Evolutionary conservation across 2,113 vertebrate species (phyloP).

Genomic region (Gnathonemus longibarbis): DNA sequence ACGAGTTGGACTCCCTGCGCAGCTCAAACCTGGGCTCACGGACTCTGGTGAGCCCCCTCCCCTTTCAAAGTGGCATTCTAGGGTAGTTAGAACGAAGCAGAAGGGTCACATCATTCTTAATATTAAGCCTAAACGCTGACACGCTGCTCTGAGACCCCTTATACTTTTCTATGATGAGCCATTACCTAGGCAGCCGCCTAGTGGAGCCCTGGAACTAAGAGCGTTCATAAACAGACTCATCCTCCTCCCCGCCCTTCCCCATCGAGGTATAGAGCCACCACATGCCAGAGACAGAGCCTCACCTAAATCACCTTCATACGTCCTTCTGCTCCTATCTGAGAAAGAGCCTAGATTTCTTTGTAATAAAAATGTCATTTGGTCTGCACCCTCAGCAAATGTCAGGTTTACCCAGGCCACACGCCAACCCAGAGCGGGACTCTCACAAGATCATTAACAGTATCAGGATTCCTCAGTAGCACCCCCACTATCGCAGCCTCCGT

Average conservation of each 20-base stretch:
- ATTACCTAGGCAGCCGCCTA: neutral
- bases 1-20: slow-evolving; percentile 83
- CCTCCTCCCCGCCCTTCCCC: too few relatives aligned
- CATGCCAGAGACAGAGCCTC: neutral
- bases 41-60: slow-evolving; percentile 67
- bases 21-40: slow-evolving; percentile 81
- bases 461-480: neutral
- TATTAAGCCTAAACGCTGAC: neutral
- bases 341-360: neutral
- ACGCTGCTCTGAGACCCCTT: neutral
- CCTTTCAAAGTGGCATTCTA: neutral
- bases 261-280: too few relatives aligned
- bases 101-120: neutral
- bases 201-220: neutral
- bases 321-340: neutral
- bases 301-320: neutral
- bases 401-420: neutral
- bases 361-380: neutral
- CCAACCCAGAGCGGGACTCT: neutral
- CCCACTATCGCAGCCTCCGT: neutral
- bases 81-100: neutral
- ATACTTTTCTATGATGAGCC: neutral
- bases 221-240: too few relatives aligned
- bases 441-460: neutral
- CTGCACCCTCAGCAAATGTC: neutral